Percentiles rank a stretch among this genome's conserved stretches.
phyloP scores from a whole-genome alignment of 2,888 invertebrate species.

The Hypercompe scribonia region DNA sequence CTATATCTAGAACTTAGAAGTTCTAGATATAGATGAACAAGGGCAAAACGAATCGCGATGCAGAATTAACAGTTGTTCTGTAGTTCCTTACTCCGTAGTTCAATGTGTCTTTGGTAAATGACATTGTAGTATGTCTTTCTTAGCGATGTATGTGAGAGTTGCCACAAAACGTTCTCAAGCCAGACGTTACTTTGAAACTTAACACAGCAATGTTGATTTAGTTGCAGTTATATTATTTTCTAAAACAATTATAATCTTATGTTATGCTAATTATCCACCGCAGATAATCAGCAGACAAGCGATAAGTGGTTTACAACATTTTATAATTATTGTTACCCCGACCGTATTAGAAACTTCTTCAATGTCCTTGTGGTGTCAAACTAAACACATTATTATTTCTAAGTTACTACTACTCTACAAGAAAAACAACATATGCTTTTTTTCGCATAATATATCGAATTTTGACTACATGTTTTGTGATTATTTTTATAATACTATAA shows the following conservation, averaged over 20 bases:
- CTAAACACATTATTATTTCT: background rate
- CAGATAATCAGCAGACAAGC: background rate
- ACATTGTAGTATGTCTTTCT: too few species aligned
- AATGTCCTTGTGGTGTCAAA: background rate
- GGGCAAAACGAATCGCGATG: too few species aligned
- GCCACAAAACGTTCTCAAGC: background rate
- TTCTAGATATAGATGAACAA: too few species aligned
- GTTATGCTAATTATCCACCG: background rate
- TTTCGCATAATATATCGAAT: background rate
- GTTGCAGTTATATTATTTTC: background rate
- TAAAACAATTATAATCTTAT: background rate
- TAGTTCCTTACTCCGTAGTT: too few species aligned
- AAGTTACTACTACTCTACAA: too few species aligned
- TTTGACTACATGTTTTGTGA: background rate
- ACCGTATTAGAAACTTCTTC: background rate
- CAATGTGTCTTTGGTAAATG: too few species aligned
- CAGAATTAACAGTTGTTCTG: too few species aligned
- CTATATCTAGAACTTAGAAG: too few species aligned
- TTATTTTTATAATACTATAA: too few species aligned
- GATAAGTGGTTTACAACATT: background rate
- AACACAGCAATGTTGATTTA: background rate
- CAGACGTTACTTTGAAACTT: background rate
- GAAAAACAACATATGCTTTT: too few species aligned
- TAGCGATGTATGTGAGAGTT: too few species aligned
- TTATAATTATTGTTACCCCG: background rate